Evolutionary conservation across 1,140 invertebrate genomes (phyloP).

Genomic region (Calephelis nemesis): DNA sequence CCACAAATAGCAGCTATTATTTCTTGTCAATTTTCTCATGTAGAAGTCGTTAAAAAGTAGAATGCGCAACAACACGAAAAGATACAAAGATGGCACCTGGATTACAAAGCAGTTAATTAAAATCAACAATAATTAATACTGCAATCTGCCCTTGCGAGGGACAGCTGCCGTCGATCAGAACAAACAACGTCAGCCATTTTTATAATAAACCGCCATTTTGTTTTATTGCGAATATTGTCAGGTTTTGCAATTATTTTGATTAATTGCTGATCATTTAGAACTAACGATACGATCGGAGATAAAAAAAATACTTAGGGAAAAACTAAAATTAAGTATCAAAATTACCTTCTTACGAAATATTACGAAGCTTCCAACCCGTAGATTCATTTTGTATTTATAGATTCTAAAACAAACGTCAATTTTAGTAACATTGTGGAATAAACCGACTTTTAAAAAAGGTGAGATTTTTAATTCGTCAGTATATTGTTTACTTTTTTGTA

Average conservation of each 20-base stretch:
- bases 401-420: slow-evolving; percentile 6
- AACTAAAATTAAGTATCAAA: background rate
- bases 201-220: slow-evolving; percentile 38
- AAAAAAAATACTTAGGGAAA: slow-evolving; percentile 4
- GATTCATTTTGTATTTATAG: slow-evolving; percentile 9
- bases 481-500: no score
- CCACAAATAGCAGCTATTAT: no score
- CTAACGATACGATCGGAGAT: slow-evolving; percentile 20
- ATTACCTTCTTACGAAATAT: background rate
- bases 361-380: background rate
- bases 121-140: slow-evolving; percentile 36
- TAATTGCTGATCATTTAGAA: slow-evolving; percentile 26
- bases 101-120: slow-evolving; percentile 6
- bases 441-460: no score
- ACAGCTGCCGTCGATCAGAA: slow-evolving; percentile 47
- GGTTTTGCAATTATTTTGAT: slow-evolving; percentile 30
- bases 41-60: no score
- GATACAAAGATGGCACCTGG: background rate
- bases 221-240: slow-evolving; percentile 30
- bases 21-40: no score
- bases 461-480: no score
- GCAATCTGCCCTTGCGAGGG: slow-evolving; percentile 44
- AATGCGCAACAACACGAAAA: no score
- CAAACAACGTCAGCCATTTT: slow-evolving; percentile 48
- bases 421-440: no score